Evolutionary conservation across 2,888 invertebrate genomes (phyloP).

Genomic region (Callyntrura guangdongensis): DNA sequence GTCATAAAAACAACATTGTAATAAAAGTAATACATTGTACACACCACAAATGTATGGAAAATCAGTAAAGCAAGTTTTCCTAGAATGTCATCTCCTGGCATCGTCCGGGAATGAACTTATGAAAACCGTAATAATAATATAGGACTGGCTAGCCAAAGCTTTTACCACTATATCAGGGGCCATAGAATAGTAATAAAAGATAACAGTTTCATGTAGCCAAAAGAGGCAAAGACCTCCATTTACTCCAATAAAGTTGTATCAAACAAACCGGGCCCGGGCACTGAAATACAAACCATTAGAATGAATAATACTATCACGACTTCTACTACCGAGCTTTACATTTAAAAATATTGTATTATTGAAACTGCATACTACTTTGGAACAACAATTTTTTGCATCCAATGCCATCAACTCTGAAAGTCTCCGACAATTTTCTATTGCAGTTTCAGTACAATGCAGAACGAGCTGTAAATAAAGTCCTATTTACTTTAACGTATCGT

Average conservation of each 20-base stretch:
- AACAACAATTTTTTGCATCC: no score
- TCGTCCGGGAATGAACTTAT: slow-evolving; percentile 40
- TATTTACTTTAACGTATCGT: no score
- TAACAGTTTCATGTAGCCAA: background rate
- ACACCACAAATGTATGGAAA: background rate
- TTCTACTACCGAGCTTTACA: no score
- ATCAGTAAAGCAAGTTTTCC: background rate
- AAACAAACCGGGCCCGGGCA: background rate
- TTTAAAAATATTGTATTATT: background rate
- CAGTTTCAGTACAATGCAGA: no score
- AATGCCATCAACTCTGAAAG: no score
- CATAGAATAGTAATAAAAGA: background rate
- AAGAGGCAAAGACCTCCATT: slow-evolving; percentile 25
- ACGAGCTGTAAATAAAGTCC: no score
- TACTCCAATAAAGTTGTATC: slow-evolving; percentile 41
- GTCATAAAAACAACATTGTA: slow-evolving; percentile 57
- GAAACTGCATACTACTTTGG: no score
- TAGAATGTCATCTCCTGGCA: background rate
- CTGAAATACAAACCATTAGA: slow-evolving; percentile 31
- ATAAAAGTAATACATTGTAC: background rate
- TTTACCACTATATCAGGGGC: no score
- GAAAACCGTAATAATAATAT: background rate
- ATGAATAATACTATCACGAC: slow-evolving; percentile 10
- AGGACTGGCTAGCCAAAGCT: slow-evolving; percentile 5
- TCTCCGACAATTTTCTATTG: no score